Evolutionary conservation across 2,113 vertebrate genomes (phyloP).

Genomic region (Phalacrocorax brasilianus): DNA sequence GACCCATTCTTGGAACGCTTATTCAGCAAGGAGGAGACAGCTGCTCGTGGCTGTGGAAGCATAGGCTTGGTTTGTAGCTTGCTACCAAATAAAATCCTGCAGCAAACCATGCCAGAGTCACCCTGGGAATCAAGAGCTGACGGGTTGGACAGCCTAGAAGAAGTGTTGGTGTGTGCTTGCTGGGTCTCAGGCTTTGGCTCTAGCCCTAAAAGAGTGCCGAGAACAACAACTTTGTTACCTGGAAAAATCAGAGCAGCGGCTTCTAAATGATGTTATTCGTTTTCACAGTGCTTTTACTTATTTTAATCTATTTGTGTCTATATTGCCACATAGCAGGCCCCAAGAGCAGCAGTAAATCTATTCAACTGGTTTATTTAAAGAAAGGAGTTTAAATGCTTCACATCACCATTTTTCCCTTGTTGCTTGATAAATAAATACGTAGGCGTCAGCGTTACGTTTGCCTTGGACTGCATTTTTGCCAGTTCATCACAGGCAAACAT

Average conservation of each 20-base stretch:
- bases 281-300: slow-evolving; percentile 1
- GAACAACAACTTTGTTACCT: not conserved
- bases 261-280: not conserved
- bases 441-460: not conserved
- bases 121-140: not conserved
- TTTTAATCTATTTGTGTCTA: not conserved
- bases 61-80: not conserved
- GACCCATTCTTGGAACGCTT: not conserved
- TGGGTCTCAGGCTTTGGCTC: not conserved
- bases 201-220: not conserved
- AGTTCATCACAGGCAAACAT: slow-evolving; percentile 6
- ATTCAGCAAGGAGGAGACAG: not conserved
- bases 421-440: not conserved
- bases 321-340: not conserved
- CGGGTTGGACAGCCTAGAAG: not conserved
- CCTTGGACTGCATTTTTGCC: slow-evolving; percentile 21
- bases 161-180: not conserved
- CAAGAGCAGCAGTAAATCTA: not conserved
- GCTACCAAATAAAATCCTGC: not conserved
- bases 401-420: not conserved
- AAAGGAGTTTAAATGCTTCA: slow-evolving; percentile 6
- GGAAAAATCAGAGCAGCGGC: not conserved
- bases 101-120: not conserved
- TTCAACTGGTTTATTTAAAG: slow-evolving; percentile 4
- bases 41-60: not conserved